Percentiles rank a stretch among this genome's conserved stretches.
phyloP scores from a whole-genome alignment of 2,888 invertebrate genomes.

The Conchocele bisecta region DNA sequence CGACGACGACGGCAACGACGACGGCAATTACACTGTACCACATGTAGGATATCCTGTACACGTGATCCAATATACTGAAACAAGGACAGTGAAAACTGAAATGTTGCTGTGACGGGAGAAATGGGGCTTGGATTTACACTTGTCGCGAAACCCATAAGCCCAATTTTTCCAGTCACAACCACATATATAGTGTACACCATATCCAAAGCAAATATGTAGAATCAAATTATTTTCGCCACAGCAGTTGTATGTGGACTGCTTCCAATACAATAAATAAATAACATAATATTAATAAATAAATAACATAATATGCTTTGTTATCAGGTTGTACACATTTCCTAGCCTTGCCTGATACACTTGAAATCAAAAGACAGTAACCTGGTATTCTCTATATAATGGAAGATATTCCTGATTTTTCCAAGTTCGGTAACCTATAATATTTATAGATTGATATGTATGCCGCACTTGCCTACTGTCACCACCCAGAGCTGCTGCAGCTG shows the following conservation, averaged over 20 bases:
- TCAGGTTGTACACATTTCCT: no score
- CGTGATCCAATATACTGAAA: conserved; percentile 27
- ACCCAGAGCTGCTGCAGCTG: not conserved
- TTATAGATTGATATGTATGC: no score
- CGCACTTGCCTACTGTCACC: not conserved
- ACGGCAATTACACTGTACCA: conserved; percentile 67
- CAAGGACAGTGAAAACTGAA: not conserved
- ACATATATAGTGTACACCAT: not conserved
- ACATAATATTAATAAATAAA: no score
- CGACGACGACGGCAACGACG: conserved; percentile 57
- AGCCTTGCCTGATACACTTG: no score
- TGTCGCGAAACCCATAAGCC: no score
- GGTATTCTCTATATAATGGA: no score
- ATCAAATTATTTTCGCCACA: not conserved
- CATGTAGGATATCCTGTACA: conserved; percentile 67
- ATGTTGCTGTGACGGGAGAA: not conserved
- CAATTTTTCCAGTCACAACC: not conserved
- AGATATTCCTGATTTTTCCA: no score
- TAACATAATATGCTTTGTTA: no score
- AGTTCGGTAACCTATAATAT: no score
- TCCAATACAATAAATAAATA: no score
- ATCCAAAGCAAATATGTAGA: not conserved
- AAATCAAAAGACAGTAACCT: no score
- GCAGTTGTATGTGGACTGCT: no score
- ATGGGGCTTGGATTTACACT: not conserved